phyloP scores from a whole-genome alignment of 2,888 invertebrate species.

The Rotaria socialis region DNA sequence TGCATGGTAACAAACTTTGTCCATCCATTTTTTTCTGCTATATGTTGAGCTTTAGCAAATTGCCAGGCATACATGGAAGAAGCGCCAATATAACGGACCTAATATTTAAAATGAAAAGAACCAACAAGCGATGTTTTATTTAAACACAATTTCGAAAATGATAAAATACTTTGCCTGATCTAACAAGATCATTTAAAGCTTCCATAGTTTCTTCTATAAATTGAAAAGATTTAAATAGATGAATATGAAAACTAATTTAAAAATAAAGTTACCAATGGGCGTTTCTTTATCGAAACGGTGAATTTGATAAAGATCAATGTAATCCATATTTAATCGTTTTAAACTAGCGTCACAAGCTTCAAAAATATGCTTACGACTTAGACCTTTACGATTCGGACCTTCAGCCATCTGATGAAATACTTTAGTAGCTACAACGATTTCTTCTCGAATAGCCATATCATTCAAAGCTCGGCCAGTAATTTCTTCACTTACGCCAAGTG shows the following conservation, averaged over 20 bases:
- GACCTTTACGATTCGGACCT: background rate
- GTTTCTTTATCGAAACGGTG: conserved; percentile 16
- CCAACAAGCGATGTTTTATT: too few relatives aligned
- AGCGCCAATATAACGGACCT: conserved; percentile 27
- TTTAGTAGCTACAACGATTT: background rate
- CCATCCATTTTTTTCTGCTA: conserved; percentile 11
- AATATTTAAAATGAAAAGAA: too few relatives aligned
- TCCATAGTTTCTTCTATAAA: conserved; percentile 13
- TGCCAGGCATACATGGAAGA: background rate
- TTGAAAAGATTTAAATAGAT: background rate
- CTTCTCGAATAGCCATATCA: conserved; percentile 24
- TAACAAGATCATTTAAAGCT: conserved; percentile 1
- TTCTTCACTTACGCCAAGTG: background rate
- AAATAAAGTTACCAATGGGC: background rate
- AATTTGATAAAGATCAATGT: conserved; percentile 30
- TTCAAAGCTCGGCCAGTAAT: background rate
- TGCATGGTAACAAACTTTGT: background rate
- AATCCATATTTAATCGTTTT: conserved; percentile 35
- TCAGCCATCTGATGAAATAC: background rate
- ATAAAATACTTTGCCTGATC: background rate
- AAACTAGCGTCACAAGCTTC: conserved; percentile 3
- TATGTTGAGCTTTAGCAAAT: conserved; percentile 15
- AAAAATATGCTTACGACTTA: conserved; percentile 8
- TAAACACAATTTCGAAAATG: too few relatives aligned
- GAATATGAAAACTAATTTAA: too few relatives aligned